Percentiles rank a stretch among this genome's conserved stretches.
These are phyloP conservation scores for Menura novaehollandiae DNA, from an alignment of 2,113 vertebrate genomes.

Conservation along the genomic window DNA sequence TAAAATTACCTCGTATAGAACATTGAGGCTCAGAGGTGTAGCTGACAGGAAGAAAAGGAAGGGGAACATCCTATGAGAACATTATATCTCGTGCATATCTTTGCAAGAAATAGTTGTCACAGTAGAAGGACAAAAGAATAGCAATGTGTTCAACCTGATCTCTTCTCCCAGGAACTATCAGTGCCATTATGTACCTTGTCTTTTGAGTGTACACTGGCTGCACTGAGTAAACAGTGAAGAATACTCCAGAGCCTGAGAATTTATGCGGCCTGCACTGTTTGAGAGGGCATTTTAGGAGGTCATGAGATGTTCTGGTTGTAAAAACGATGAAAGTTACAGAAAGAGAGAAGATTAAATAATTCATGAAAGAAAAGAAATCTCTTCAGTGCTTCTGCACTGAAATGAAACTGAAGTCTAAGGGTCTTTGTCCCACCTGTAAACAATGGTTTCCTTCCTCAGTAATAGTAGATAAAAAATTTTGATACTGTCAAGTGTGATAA, in stretches of 20 bases:
- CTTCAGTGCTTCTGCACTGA: background rate
- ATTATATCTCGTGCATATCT: background rate
- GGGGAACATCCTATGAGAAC: background rate
- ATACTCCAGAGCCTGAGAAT: background rate
- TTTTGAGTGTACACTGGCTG: background rate
- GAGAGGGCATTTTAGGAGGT: background rate
- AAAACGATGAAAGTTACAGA: background rate
- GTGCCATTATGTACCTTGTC: background rate
- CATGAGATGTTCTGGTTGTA: background rate
- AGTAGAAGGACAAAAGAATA: background rate
- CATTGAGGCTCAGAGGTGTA: background rate
- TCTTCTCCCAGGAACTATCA: background rate
- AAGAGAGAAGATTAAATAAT: background rate
- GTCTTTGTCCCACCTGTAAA: background rate
- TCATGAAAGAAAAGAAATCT: background rate
- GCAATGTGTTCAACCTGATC: background rate
- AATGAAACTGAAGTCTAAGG: background rate
- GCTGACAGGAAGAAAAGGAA: background rate
- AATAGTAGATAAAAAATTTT: background rate
- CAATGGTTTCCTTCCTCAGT: background rate
- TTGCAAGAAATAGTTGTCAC: background rate
- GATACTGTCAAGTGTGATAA: background rate
- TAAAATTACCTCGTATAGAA: background rate
- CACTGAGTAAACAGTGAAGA: fast-evolving
- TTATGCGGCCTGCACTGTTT: background rate